Evolutionary conservation across 1,140 invertebrate genomes (phyloP).

Genomic region (Mamestra configurata): DNA sequence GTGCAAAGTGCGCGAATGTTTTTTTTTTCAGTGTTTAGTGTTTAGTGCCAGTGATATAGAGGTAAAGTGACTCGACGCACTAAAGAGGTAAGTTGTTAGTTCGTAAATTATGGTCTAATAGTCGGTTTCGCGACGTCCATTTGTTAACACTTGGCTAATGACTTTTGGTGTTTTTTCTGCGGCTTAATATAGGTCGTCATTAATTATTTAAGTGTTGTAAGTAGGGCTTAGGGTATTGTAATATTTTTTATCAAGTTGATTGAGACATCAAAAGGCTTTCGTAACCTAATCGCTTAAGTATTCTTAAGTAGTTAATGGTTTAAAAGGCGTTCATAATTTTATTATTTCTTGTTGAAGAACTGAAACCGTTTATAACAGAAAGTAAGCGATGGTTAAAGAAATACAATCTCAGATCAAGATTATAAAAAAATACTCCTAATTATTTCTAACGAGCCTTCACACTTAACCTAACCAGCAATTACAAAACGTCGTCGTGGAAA

Average conservation of each 20-base stretch:
- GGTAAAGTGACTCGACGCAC: slow-evolving; percentile 8
- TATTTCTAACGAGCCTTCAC: slow-evolving; percentile 2
- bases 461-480: not conserved
- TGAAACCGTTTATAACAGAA: no score
- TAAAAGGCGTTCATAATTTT: not conserved
- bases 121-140: slow-evolving; percentile 5
- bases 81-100: slow-evolving; percentile 44
- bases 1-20: slow-evolving; percentile 22
- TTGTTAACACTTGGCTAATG: slow-evolving; percentile 41
- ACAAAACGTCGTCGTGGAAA: not conserved
- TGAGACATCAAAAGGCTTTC: slow-evolving; percentile 17
- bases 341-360: not conserved
- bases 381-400: not conserved
- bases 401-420: not conserved
- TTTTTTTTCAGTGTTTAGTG: slow-evolving; percentile 42
- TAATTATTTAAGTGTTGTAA: slow-evolving; percentile 29
- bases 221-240: not conserved
- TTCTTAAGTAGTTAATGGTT: slow-evolving; percentile 10
- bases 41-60: slow-evolving; percentile 51
- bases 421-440: not conserved
- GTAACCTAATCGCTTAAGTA: not conserved
- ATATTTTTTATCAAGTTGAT: slow-evolving; percentile 18
- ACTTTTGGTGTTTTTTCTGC: slow-evolving; percentile 14
- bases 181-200: slow-evolving; percentile 24
- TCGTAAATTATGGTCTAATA: slow-evolving; percentile 25